A percentile compares a stretch with the other conserved stretches of the same genome.
Evolutionary conservation across 2,888 invertebrate species (phyloP).

Genomic region (Aphidius colemani): DNA sequence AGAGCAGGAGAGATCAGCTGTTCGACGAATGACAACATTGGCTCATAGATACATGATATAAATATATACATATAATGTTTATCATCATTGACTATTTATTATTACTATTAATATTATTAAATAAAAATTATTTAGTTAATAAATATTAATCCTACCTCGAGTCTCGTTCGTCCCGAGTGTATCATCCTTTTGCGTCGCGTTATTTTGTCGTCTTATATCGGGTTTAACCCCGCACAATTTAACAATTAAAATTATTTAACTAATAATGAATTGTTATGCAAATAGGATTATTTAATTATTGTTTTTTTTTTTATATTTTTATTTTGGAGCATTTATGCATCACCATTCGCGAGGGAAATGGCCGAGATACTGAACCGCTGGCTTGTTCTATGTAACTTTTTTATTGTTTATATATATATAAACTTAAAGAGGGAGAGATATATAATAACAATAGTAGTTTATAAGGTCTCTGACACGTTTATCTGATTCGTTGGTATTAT

Average conservation of each 20-base stretch:
- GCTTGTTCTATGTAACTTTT: not conserved
- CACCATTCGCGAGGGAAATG: constrained; percentile 55
- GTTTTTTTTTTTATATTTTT: constrained; percentile 28
- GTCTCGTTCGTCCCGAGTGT: constrained; percentile 60
- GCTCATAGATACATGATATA: constrained; percentile 31
- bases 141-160: constrained; percentile 53
- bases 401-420: not conserved
- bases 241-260: constrained; percentile 21
- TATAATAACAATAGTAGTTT: not conserved
- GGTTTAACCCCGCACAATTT: constrained; percentile 36
- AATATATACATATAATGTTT: constrained; percentile 1
- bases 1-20: constrained; percentile 52
- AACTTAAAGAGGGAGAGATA: constrained; percentile 22
- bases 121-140: constrained; percentile 28
- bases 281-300: constrained; percentile 7
- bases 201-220: constrained; percentile 50
- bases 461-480: not conserved
- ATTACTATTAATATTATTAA: constrained; percentile 22
- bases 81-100: not conserved
- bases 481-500: constrained; percentile 27
- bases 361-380: constrained; percentile 51
- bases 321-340: not conserved
- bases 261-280: constrained; percentile 1
- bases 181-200: constrained; percentile 61
- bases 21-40: constrained; percentile 58